These are phyloP conservation scores for Apostichopus parvimensis DNA, from an alignment of 35 echinoderm and acorn worm genomes.

Conservation along the genomic window DNA sequence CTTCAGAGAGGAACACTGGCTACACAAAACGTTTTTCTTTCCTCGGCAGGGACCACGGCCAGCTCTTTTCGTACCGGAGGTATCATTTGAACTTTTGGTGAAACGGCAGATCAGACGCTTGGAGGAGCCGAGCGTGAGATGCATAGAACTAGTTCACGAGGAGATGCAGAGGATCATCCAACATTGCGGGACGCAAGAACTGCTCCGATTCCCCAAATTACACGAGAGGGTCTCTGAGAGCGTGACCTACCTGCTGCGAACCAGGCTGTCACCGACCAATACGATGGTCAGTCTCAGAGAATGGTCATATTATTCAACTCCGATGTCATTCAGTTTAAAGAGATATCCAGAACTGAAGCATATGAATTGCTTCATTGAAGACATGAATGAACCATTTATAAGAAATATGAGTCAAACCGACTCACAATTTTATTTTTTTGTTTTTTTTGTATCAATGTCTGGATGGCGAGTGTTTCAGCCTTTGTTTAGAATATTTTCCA, in stretches of 20 bases:
- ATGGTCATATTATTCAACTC: too few relatives aligned
- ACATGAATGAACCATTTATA: too few relatives aligned
- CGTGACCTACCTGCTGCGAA: conserved; percentile 81
- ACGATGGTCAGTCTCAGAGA: conserved; percentile 74
- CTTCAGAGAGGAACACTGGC: too few relatives aligned
- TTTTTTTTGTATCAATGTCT: too few relatives aligned
- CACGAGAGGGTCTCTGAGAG: conserved; percentile 89
- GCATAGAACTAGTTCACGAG: conserved; percentile 95
- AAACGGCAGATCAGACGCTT: conserved; percentile 92
- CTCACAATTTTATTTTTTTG: too few relatives aligned
- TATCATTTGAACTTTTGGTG: conserved; percentile 96
- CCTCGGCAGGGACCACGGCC: conserved; percentile 82
- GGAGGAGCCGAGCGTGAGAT: conserved; percentile 93
- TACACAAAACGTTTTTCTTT: not conserved
- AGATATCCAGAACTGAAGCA: too few relatives aligned
- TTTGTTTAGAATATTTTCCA: too few relatives aligned
- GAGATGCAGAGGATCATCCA: conserved; percentile 99
- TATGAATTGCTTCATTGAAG: too few relatives aligned
- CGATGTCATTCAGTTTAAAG: too few relatives aligned
- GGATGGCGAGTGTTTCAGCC: too few relatives aligned
- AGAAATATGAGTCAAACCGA: too few relatives aligned
- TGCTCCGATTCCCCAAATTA: conserved; percentile 87
- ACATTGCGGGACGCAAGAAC: conserved; percentile 93
- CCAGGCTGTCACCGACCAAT: conserved; percentile 84
- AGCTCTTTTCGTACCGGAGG: conserved; percentile 96